Base-by-base conservation (phyloP, 2,888 invertebrate species). In the Heliconius ethilla region DNA sequence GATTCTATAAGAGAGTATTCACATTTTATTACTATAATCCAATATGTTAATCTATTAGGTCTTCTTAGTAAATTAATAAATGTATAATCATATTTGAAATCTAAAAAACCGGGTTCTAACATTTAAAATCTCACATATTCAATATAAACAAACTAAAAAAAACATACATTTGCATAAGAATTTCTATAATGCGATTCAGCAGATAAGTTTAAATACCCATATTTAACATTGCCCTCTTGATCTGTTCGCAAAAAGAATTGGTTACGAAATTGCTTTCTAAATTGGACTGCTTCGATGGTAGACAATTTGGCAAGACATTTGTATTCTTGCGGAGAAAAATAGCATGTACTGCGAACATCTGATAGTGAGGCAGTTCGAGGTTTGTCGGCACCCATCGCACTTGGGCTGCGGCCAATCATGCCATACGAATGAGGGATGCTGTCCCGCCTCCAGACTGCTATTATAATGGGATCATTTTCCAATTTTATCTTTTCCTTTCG, bases 271-370 rank as follows among this genome's bases (percentile, higher is more conserved):
- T 94, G 93, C 93, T 93, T 93, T 93, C 92, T 89, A 92, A 93
- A 94, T 94, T 92, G 94, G 91, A 92, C 92, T 91, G 92, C 92
- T 93, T 92, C 88, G 90, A 90, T 88, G 91, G 91, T 89, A 93
- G 93, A 94, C 94, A 92, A 93, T 93, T 94, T 93, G 92, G 93
- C 92, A 92, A 92, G 93, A 90, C 92, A 94, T 94, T 94, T 94
- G 93, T 94, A 93, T 94, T 94, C 93, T 89, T 89, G 89, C 84
- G 87, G 90, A 93, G 92, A 92, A 92, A 93, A 94, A 94, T 94
- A 91, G 93, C 92, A 89, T 89, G 88, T 91, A 91, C 90, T 90
- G 88, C 87, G 89, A 90, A 88, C 89, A 92, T 92, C 92, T 90
- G 93, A 93, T 93, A 92, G 91, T 86, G 88, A 88, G 81, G 82